phyloP scores from a whole-genome alignment of 2,888 invertebrate genomes.

The Mystacides longicornis region DNA sequence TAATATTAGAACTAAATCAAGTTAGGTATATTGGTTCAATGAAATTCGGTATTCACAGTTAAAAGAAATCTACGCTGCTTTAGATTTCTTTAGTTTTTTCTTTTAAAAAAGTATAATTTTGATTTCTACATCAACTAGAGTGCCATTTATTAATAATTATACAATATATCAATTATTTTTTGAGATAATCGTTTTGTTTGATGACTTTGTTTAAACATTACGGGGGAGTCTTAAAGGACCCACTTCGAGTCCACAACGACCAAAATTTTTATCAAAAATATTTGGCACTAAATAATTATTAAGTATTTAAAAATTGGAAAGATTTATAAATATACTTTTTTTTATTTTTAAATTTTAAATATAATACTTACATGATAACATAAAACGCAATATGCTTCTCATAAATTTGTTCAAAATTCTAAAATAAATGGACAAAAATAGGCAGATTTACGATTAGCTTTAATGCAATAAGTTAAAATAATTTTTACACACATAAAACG shows the following conservation, averaged over 20 bases:
- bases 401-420: not conserved
- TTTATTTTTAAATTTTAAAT: slow-evolving; percentile 1
- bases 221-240: slow-evolving; percentile 4
- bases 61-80: too few relatives aligned
- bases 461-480: too few relatives aligned
- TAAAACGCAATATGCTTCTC: too few relatives aligned
- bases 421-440: not conserved
- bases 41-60: too few relatives aligned
- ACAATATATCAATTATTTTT: not conserved
- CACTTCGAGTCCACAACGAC: slow-evolving; percentile 3
- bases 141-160: not conserved
- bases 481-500: too few relatives aligned
- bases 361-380: not conserved
- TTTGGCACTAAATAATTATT: slow-evolving; percentile 20
- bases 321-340: slow-evolving; percentile 4
- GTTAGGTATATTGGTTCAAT: too few relatives aligned
- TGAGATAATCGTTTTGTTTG: not conserved
- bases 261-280: slow-evolving; percentile 23
- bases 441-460: too few relatives aligned
- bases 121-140: not conserved
- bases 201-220: too few relatives aligned
- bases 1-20: too few relatives aligned
- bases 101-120: not conserved
- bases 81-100: too few relatives aligned
- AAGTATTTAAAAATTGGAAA: not conserved